Evolutionary conservation across 2,797 vertebrate genomes (phyloP).

Genomic region (Pteropus rufus): DNA sequence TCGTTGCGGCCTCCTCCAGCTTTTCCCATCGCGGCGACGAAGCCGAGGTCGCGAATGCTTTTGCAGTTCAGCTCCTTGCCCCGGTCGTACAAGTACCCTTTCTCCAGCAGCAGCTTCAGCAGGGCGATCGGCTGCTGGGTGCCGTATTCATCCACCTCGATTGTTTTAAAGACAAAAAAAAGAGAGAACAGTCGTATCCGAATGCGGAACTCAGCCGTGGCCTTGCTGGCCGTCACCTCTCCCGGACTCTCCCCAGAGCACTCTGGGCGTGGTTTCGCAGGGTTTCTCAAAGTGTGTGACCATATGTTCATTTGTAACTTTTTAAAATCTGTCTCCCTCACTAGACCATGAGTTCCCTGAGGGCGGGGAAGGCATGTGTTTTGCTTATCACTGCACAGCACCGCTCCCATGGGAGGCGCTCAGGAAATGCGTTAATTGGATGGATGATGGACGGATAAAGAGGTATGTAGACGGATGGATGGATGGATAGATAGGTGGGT

Average conservation of each 20-base stretch:
- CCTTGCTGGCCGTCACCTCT: background rate
- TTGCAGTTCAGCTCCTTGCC: slow-evolving; percentile 95
- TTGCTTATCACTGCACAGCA: too few species aligned
- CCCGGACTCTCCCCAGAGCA: background rate
- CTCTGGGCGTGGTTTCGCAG: fast-evolving
- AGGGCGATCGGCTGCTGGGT: slow-evolving; percentile 97
- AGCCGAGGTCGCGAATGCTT: slow-evolving; percentile 92
- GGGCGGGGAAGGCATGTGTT: background rate
- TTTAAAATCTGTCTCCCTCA: background rate
- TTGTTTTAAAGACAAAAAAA: background rate
- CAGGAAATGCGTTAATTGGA: background rate
- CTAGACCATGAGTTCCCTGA: background rate
- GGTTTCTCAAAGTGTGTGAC: background rate
- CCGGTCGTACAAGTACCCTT: slow-evolving; percentile 92
- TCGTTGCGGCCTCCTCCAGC: slow-evolving; percentile 96
- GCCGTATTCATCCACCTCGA: slow-evolving; percentile 94
- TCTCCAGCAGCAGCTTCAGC: slow-evolving; percentile 93
- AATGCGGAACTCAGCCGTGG: background rate
- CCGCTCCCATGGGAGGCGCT: background rate
- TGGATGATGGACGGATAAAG: background rate
- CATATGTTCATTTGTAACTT: fast-evolving
- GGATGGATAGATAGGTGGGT: fast-evolving
- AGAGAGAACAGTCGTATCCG: fast-evolving
- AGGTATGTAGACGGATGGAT: fast-evolving
- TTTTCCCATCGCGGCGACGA: slow-evolving; percentile 96